Evolutionary conservation across 2,797 vertebrate species (phyloP).

Genomic region (Sebastes itinus): DNA sequence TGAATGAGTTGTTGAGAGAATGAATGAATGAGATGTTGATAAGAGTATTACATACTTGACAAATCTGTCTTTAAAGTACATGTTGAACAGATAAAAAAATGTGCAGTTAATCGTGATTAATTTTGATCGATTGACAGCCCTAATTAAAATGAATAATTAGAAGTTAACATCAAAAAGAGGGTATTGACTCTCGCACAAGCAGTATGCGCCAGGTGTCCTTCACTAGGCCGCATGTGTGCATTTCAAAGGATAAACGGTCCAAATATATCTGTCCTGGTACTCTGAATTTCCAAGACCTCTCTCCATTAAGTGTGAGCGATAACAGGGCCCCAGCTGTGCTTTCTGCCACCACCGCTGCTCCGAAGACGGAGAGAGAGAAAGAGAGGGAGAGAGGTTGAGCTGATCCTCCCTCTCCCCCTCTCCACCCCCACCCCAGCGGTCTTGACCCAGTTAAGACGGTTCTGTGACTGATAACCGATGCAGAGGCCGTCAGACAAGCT

Average conservation of each 20-base stretch:
- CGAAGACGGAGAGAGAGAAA: constrained; percentile 51
- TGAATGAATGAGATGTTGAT: too few relatives aligned
- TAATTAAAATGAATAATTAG: not conserved
- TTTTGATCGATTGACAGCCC: too few relatives aligned
- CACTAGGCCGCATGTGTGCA: constrained; percentile 45
- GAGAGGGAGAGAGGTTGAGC: constrained; percentile 36
- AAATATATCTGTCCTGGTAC: constrained; percentile 61
- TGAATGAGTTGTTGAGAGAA: not conserved
- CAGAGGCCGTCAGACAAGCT: constrained; percentile 75
- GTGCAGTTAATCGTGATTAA: too few relatives aligned
- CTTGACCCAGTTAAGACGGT: constrained; percentile 82
- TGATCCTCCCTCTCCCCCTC: not conserved
- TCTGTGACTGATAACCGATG: constrained; percentile 81
- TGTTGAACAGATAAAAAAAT: too few relatives aligned
- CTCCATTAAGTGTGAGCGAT: constrained; percentile 75
- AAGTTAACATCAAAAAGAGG: not conserved
- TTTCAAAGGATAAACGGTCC: constrained; percentile 64
- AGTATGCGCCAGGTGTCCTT: constrained; percentile 55
- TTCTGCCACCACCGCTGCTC: constrained; percentile 49
- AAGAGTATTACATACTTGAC: too few relatives aligned
- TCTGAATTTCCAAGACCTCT: constrained; percentile 67
- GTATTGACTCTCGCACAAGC: not conserved
- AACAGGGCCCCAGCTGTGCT: constrained; percentile 74
- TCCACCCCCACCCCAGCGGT: constrained; percentile 64
- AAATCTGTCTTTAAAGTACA: too few relatives aligned